These are phyloP conservation scores for Protodeltote pygarga DNA, from an alignment of 2,888 invertebrate species.

Conservation along the genomic window DNA sequence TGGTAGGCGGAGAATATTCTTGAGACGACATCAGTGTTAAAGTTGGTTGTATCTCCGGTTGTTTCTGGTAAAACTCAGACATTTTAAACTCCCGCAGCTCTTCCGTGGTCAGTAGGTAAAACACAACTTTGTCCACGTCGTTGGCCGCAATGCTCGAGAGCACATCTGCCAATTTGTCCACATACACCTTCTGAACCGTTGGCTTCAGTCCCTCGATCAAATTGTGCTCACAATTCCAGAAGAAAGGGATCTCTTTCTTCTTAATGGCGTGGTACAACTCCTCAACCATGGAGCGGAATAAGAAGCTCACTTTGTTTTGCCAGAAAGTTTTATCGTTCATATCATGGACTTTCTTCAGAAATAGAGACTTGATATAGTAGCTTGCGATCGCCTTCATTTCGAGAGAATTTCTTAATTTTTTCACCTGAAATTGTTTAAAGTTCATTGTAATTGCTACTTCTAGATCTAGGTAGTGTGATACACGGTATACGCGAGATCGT, in stretches of 20 bases:
- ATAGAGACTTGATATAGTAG: slow-evolving; percentile 87
- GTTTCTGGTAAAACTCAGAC: slow-evolving; percentile 64
- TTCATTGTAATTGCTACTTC: no score
- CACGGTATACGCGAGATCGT: no score
- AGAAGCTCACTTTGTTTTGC: slow-evolving; percentile 66
- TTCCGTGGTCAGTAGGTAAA: slow-evolving; percentile 58
- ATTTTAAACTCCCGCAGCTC: slow-evolving; percentile 65
- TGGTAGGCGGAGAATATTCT: slow-evolving; percentile 15
- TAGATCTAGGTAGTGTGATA: no score
- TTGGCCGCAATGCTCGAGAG: slow-evolving; percentile 69
- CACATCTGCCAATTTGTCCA: slow-evolving; percentile 69
- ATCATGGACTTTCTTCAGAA: slow-evolving; percentile 75
- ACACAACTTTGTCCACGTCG: slow-evolving; percentile 62
- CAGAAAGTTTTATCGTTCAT: slow-evolving; percentile 68
- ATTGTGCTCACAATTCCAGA: slow-evolving; percentile 73
- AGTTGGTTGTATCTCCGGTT: slow-evolving; percentile 24
- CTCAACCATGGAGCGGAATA: slow-evolving; percentile 70
- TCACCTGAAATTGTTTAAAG: slow-evolving; percentile 59
- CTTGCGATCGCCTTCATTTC: slow-evolving; percentile 81
- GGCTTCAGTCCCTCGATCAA: slow-evolving; percentile 69
- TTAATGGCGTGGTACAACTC: slow-evolving; percentile 64
- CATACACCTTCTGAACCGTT: slow-evolving; percentile 62
- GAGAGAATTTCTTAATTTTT: slow-evolving; percentile 83
- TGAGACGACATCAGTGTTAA: slow-evolving; percentile 10
- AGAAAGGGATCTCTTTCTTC: slow-evolving; percentile 68